Evolutionary conservation across 2,113 vertebrate genomes (phyloP).

Genomic region (Scomber japonicus): DNA sequence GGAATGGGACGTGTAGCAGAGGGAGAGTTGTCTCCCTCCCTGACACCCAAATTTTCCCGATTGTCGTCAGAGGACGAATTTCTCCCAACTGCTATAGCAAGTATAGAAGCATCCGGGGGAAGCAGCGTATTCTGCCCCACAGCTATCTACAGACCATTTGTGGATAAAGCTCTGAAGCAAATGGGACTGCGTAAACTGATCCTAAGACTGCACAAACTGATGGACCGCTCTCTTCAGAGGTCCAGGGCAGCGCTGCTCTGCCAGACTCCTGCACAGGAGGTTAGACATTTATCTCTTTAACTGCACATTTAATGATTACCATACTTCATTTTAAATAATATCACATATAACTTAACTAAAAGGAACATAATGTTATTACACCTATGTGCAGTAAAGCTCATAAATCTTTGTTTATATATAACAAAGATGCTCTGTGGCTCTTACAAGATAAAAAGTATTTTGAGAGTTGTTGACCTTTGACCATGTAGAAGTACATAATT

Average conservation of each 20-base stretch:
- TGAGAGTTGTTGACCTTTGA: no score
- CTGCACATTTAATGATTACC: neutral
- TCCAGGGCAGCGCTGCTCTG: conserved; percentile 91
- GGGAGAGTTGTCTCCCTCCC: conserved; percentile 75
- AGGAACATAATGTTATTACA: no score
- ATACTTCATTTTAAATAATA: neutral
- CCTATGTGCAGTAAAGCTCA: no score
- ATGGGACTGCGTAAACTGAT: conserved; percentile 98
- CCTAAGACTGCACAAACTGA: conserved; percentile 96
- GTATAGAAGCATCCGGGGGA: conserved; percentile 52
- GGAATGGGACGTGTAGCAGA: conserved; percentile 47
- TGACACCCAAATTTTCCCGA: conserved; percentile 86
- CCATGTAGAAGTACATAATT: no score
- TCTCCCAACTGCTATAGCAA: conserved; percentile 62
- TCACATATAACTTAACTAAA: neutral
- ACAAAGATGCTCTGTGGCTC: no score
- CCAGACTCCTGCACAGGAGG: conserved; percentile 90
- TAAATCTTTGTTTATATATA: no score
- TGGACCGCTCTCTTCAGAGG: conserved; percentile 97
- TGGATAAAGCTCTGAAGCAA: conserved; percentile 99
- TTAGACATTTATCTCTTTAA: conserved; percentile 59
- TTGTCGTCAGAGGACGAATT: conserved; percentile 91
- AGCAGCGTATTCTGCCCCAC: conserved; percentile 90
- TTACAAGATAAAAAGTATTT: no score
- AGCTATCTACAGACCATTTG: conserved; percentile 97